Evolutionary conservation across 2,888 invertebrate genomes (phyloP).

Genomic region (Tenthredo mesomela): DNA sequence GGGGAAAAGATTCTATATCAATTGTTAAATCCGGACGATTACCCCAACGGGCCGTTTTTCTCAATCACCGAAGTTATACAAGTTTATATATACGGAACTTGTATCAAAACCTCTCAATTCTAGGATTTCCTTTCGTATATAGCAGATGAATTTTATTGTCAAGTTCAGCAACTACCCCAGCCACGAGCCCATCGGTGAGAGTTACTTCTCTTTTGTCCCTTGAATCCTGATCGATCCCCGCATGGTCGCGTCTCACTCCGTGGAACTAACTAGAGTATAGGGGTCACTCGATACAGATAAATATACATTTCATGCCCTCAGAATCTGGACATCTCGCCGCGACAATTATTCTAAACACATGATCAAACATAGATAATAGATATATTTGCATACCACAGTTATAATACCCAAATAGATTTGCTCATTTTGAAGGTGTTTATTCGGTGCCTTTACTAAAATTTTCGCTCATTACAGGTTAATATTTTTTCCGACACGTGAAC

Average conservation of each 20-base stretch:
- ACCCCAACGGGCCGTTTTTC: no score
- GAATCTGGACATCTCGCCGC: no score
- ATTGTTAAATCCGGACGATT: no score
- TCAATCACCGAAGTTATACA: no score
- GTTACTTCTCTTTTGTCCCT: background rate
- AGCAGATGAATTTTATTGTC: conserved; percentile 59
- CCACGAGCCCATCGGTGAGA: conserved; percentile 55
- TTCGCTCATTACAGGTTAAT: background rate
- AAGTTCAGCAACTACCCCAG: conserved; percentile 56
- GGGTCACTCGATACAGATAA: no score
- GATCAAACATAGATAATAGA: background rate
- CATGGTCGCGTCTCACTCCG: no score
- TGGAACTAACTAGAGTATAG: no score
- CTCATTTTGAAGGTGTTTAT: background rate
- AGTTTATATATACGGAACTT: no score
- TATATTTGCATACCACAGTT: background rate
- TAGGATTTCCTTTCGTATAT: conserved; percentile 58
- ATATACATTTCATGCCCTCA: background rate
- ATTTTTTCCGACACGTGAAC: background rate
- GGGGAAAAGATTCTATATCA: no score
- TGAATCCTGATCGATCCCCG: background rate
- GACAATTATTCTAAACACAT: background rate
- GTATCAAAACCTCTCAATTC: conserved; percentile 48
- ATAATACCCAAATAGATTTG: background rate
- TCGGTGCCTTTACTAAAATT: background rate